Base-by-base conservation (phyloP, 2,113 vertebrate genomes). In the Chitala chitala region DNA sequence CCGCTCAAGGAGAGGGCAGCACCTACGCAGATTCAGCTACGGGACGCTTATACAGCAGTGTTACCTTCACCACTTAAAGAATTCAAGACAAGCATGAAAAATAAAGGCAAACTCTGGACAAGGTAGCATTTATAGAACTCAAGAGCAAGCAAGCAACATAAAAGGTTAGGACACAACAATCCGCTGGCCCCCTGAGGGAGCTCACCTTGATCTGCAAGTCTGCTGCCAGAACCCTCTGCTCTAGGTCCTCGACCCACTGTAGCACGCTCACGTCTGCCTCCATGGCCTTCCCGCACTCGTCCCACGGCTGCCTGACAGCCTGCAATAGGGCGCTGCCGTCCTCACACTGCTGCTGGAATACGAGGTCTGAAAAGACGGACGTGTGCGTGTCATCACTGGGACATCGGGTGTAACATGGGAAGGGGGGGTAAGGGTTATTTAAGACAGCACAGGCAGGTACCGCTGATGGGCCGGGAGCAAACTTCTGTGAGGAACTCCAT, bases 171-270 rank as follows among this genome's bases (percentile, higher is more conserved):
- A 15, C 33, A 5, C 17, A 5, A 3, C 33, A 46, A 6, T 10
- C 36, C 31, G 12, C 33, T 8, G 31, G 31, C 59, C 33, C 3
- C 15, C 33, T 1, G 2, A 15, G 17, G n/a, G n/a, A n/a, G 31
- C 74, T 82, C 73, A 96, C 96, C 90, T 96, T 92, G 46, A 96
- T 91, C 78, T 96, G 96, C 58, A 99, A 89, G 75, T 97, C 96
- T 0, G 95, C 93, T 33, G 90, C 85, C 15, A 96, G 78, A 13
- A 99, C 93, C 0, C 94, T 88, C 81, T 93, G 93, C 78, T 98
- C 96, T 75, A 99, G 84, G 76, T 95, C 93, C 85, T 99, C 96
- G 77, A 99, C 96, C 91, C 94, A 93, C 84, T 93, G 93, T 64
- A 98, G 92, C 24, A 92, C 81, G 0, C 82, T 83, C 4, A 96